Evolutionary conservation across 1,140 invertebrate genomes (phyloP), one percentile per base, ranked within the genome.

Genomic region (Papilio xuthus): DNA sequence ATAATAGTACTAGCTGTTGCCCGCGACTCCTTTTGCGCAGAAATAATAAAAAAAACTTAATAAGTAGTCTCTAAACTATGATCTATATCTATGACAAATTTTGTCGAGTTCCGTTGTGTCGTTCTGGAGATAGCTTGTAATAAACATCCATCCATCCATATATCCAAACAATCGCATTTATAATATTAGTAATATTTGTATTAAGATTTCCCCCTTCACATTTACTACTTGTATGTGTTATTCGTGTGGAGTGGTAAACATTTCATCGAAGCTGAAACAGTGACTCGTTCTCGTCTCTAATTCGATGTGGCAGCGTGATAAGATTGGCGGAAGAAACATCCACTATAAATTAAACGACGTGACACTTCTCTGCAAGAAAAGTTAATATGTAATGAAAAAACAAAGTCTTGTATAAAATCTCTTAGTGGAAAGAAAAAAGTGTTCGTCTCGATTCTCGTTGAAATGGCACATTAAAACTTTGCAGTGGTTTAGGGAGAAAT

Each of bases 391-490:
- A 67, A 67, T 26, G 60, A 67, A 67, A 67, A n/a, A 67, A 67
- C 12, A 67, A 67, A 67, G 26, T 67, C 60, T 28, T 28, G 32
- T 26, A 67, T 67, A 67, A 67, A 67, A 67, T 32, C 60, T 67
- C 60, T 10, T 67, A 67, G 6, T 18, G 26, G 10, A 67, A 32
- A 28, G 56, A 13, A 67, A 67, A 67, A 67, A 67, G 13, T 60
- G 23, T 67, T 67, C 60, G 26, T 67, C 60, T 67, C 60, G 26
- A 67, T 28, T 28, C 75, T 15, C 70, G 77, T 71, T 37, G 73
- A 41, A 26, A 37, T 75, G 78, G 72, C 72, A 79, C 81, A 79
- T 84, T 84, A 81, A 84, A 84, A 83, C 79, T 84, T 83, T 81
- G 67, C 73, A 71, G 67, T 44, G 79, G 60, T 67, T 67, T 67